These are phyloP conservation scores for Alces alces DNA, from an alignment of 2,113 vertebrate species.

Conservation along the genomic window DNA sequence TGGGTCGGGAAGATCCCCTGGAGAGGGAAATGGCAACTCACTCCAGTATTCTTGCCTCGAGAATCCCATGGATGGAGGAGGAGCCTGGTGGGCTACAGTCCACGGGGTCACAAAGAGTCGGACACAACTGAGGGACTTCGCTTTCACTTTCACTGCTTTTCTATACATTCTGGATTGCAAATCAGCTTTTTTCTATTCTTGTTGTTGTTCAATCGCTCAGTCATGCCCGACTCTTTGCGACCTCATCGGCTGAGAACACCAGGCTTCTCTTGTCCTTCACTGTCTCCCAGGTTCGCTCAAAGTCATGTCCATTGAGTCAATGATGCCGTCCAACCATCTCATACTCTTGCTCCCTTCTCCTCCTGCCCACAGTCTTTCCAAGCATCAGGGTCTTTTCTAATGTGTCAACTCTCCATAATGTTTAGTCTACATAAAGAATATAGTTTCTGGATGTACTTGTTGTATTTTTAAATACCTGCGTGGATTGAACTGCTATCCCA, in stretches of 20 bases:
- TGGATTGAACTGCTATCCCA: not conserved
- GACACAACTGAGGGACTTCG: too few species aligned
- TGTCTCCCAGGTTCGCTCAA: not conserved
- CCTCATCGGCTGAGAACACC: not conserved
- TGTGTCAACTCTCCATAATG: not conserved
- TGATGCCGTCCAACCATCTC: not conserved
- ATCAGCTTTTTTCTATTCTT: not conserved
- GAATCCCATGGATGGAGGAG: too few species aligned
- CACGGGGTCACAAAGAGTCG: too few species aligned
- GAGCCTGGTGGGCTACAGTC: too few species aligned
- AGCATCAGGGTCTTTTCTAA: not conserved
- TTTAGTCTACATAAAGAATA: not conserved
- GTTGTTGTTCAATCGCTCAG: not conserved
- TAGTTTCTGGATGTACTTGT: not conserved
- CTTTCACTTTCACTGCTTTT: not conserved
- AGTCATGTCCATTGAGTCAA: not conserved
- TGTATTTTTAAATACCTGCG: not conserved
- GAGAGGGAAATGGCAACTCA: too few species aligned
- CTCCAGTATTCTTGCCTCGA: too few species aligned
- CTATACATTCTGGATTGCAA: not conserved
- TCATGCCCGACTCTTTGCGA: accelerated
- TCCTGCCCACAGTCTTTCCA: not conserved
- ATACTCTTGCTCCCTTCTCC: not conserved
- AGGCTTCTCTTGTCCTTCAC: not conserved
- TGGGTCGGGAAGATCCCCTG: too few species aligned